Evolutionary conservation across 2,888 invertebrate species (phyloP).

Genomic region (Meteorus cinctellus): DNA sequence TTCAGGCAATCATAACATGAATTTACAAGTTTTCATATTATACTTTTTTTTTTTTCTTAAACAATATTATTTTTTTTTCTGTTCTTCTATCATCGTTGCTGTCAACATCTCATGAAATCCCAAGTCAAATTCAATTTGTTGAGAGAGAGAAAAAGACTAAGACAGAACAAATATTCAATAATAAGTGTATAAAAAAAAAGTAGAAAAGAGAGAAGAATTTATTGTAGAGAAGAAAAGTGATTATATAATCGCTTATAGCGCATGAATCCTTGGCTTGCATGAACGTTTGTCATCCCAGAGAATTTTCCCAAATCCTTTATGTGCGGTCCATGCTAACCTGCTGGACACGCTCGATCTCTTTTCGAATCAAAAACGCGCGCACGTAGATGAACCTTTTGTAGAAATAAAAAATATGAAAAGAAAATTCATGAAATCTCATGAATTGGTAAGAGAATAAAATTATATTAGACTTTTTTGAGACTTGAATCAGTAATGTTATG

Average conservation of each 20-base stretch:
- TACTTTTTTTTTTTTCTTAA: neutral
- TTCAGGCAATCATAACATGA: neutral
- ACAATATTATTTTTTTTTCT: neutral
- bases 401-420: slow-evolving; percentile 2
- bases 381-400: slow-evolving; percentile 1
- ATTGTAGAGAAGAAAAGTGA: slow-evolving; percentile 31
- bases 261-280: slow-evolving; percentile 55
- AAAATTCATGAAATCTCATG: neutral
- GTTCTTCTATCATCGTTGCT: neutral
- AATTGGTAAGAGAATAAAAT: neutral
- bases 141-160: neutral
- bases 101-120: neutral
- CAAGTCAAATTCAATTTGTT: neutral
- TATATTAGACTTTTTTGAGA: neutral
- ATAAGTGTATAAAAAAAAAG: neutral
- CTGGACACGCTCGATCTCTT: neutral
- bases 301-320: slow-evolving; percentile 1
- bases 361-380: neutral
- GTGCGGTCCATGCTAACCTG: neutral
- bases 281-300: slow-evolving; percentile 39
- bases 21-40: neutral
- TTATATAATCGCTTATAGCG: slow-evolving; percentile 50
- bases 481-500: neutral
- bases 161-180: neutral
- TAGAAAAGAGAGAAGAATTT: slow-evolving; percentile 27